These are phyloP conservation scores for Rhagium mordax DNA, from an alignment of 2,888 invertebrate species.

Conservation along the genomic window DNA sequence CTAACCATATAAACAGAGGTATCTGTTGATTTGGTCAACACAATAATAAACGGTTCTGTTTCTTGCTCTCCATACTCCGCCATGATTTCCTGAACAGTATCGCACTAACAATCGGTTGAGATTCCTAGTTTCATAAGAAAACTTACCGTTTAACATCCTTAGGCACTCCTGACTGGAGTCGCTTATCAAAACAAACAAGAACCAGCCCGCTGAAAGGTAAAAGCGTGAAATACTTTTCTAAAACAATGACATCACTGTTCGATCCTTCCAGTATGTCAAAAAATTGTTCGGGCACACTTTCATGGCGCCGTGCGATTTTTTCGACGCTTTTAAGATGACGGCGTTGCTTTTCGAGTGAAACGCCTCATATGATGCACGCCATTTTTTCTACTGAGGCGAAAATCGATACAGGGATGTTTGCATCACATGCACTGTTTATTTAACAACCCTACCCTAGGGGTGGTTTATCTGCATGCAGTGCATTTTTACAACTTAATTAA, in stretches of 20 bases:
- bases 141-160: neutral
- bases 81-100: neutral
- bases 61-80: neutral
- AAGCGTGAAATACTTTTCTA: neutral
- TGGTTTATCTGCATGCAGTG: neutral
- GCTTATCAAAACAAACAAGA: conserved; percentile 23
- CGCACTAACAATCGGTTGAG: neutral
- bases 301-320: neutral
- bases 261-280: neutral
- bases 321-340: neutral
- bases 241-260: neutral
- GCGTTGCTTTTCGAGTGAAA: neutral
- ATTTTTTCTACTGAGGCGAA: conserved; percentile 12
- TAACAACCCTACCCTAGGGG: neutral
- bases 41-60: neutral
- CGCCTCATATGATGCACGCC: conserved; percentile 23
- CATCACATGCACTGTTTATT: neutral
- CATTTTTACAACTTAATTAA: too few species aligned
- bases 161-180: neutral
- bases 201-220: neutral
- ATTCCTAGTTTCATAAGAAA: neutral
- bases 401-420: conserved; percentile 16
- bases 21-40: neutral
- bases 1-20: neutral
- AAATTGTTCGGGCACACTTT: neutral